Evolutionary conservation across 2,113 vertebrate species (phyloP), one percentile per base, ranked within the genome.

Genomic region (Calcarius ornatus): DNA sequence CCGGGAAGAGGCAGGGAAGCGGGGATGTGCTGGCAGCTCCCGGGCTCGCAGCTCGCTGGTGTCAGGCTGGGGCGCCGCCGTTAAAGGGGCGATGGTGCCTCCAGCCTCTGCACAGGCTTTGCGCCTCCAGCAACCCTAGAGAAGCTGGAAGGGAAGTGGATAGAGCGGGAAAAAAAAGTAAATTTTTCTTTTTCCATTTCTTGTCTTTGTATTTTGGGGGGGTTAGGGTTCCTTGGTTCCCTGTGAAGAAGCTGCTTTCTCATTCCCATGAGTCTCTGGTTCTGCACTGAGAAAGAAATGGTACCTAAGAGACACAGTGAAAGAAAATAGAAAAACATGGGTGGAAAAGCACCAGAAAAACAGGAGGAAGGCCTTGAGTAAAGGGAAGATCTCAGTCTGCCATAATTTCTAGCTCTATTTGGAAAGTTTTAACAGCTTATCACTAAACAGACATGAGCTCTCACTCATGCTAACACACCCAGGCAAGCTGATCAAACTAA

Each of bases 401-500:
- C 61, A 38, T 83, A 64, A 15, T 77, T 80, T 77, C 14, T 57
- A 40, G 27, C 28, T 86, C 38, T 79, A 20, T 81, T 93, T 90
- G 66, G 65, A 80, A 81, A 84, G 56, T 69, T 96, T 93, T 79
- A 96, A 68, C 86, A 94, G 92, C 51, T 92, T 82, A 75, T 93
- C 69, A 37, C 75, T 59, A 59, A 23, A 50, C 71, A 94, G 88
- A 61, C 85, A 48, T 12, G 2, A 82, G 59, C 71, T 91, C 86
- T 95, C 85, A 19, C 68, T 88, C 85, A 45, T 51, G 76, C 20
- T 86, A 94, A 81, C 85, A 93, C 90, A 94, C 65, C 68, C 90
- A 80, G 75, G 63, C 95, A 93, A 92, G 89, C 50, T 92, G 94
- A 95, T 94, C 91, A 82, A 90, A 91, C 63, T 94, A 87, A 96